phyloP scores from a whole-genome alignment of 2,113 vertebrate species.

The Pantherophis guttatus region DNA sequence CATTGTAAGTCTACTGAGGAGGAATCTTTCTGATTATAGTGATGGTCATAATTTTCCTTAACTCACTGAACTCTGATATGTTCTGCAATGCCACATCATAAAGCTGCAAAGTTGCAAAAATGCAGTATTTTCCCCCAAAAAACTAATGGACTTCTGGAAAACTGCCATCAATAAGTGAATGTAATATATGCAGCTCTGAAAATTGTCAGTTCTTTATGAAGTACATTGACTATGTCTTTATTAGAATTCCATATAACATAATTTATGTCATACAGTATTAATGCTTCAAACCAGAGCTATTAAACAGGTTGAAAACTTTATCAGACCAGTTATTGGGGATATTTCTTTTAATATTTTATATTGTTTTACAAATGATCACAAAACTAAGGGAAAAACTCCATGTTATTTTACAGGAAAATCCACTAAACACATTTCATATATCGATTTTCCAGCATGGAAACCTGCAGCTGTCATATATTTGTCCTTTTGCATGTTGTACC shows the following conservation, averaged over 20 bases:
- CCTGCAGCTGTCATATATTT: slow-evolving; percentile 18
- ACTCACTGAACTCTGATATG: slow-evolving; percentile 25
- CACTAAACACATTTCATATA: slow-evolving; percentile 46
- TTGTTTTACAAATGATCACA: slow-evolving; percentile 30
- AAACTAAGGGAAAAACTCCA: not conserved
- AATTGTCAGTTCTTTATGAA: slow-evolving; percentile 21
- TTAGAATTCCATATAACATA: slow-evolving; percentile 35
- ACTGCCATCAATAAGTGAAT: slow-evolving; percentile 38
- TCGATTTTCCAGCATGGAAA: slow-evolving; percentile 40
- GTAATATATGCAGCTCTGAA: slow-evolving; percentile 22
- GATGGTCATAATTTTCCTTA: slow-evolving; percentile 25
- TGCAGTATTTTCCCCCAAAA: slow-evolving; percentile 21
- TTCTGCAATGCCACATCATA: slow-evolving; percentile 13
- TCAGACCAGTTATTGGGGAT: not conserved
- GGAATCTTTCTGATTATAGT: not conserved
- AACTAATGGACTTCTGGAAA: slow-evolving; percentile 52
- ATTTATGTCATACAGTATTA: slow-evolving; percentile 21
- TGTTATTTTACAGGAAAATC: slow-evolving; percentile 35
- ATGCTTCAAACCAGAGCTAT: slow-evolving; percentile 25
- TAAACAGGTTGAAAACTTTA: slow-evolving; percentile 1
- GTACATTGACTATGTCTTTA: slow-evolving; percentile 26
- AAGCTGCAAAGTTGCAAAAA: slow-evolving; percentile 29
- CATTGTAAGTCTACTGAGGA: not conserved
- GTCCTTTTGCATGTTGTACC: slow-evolving; percentile 35
- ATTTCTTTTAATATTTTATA: slow-evolving; percentile 11